phyloP scores from a whole-genome alignment of 1,140 invertebrate genomes.

The Odontomachus brunneus region DNA sequence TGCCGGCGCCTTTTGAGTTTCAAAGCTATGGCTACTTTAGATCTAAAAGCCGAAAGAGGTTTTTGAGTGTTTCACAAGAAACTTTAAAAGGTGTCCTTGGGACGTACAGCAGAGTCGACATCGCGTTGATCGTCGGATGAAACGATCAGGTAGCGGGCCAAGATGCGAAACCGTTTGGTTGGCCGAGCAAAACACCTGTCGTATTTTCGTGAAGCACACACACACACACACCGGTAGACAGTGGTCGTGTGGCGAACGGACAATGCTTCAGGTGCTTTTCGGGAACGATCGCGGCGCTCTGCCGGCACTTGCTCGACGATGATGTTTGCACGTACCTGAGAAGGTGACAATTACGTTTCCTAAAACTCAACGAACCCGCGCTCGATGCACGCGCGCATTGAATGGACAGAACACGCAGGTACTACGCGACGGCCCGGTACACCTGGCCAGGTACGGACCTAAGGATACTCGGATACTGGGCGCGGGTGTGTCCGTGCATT shows the following conservation, averaged over 20 bases:
- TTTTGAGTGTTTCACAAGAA: too few relatives aligned
- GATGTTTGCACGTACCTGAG: constrained; percentile 71
- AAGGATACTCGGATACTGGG: constrained; percentile 56
- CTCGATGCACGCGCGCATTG: constrained; percentile 67
- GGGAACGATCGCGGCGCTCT: constrained; percentile 14
- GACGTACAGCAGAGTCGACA: too few relatives aligned
- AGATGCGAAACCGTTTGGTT: not conserved
- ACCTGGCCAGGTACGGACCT: constrained; percentile 65
- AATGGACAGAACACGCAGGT: constrained; percentile 72
- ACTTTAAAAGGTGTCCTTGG: too few relatives aligned
- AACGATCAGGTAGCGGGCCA: not conserved
- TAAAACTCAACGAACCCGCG: constrained; percentile 73
- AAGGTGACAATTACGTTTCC: constrained; percentile 71
- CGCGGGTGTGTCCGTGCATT: constrained; percentile 65
- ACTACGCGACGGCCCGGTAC: constrained; percentile 64
- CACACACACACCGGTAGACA: not conserved
- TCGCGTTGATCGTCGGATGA: not conserved
- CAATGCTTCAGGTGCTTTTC: constrained; percentile 31
- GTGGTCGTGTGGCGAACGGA: constrained; percentile 28
- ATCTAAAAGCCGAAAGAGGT: too few relatives aligned
- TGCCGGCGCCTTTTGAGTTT: too few relatives aligned
- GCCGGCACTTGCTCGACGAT: not conserved
- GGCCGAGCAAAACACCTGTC: not conserved
- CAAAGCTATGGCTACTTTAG: too few relatives aligned
- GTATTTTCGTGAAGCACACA: not conserved